A percentile compares a stretch with the other conserved stretches of the same genome.
Evolutionary conservation across 1,140 invertebrate species (phyloP).

Genomic region (Harpegnathos saltator): DNA sequence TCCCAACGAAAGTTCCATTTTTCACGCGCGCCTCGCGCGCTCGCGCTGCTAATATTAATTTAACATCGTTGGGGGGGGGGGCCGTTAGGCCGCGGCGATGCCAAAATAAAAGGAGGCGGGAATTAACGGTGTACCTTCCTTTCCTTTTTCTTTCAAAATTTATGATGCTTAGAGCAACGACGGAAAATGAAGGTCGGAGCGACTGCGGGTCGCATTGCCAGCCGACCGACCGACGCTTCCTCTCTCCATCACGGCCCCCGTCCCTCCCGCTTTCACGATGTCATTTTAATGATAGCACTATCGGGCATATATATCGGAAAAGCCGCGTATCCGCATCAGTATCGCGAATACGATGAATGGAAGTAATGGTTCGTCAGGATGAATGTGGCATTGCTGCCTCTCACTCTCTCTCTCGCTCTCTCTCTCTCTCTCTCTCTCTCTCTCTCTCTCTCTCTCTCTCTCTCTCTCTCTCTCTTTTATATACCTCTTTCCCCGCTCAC

Average conservation of each 20-base stretch:
- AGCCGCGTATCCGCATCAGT: constrained; percentile 64
- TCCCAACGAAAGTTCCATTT: neutral
- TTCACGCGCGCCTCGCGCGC: constrained; percentile 37
- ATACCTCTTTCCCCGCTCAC: neutral
- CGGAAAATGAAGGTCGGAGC: constrained; percentile 50
- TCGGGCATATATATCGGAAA: constrained; percentile 70
- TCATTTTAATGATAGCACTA: constrained; percentile 78
- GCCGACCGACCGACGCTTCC: constrained; percentile 60
- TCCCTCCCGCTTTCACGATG: constrained; percentile 66
- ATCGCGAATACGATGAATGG: constrained; percentile 77
- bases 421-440: neutral
- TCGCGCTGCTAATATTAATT: constrained; percentile 58
- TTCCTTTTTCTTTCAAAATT: constrained; percentile 65
- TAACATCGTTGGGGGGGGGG: constrained; percentile 52
- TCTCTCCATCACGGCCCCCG: constrained; percentile 26
- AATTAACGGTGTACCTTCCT: constrained; percentile 65
- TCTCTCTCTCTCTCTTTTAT: constrained; percentile 32
- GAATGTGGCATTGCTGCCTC: constrained; percentile 70
- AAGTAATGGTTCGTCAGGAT: constrained; percentile 78
- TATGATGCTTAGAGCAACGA: constrained; percentile 63
- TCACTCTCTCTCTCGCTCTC: constrained; percentile 18
- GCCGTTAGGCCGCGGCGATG: constrained; percentile 66
- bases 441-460: constrained; percentile 9
- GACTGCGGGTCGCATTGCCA: constrained; percentile 51
- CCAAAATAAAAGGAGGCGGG: constrained; percentile 64